These are phyloP conservation scores for Halictus rubicundus DNA, from an alignment of 1,140 invertebrate species.

Conservation along the genomic window DNA sequence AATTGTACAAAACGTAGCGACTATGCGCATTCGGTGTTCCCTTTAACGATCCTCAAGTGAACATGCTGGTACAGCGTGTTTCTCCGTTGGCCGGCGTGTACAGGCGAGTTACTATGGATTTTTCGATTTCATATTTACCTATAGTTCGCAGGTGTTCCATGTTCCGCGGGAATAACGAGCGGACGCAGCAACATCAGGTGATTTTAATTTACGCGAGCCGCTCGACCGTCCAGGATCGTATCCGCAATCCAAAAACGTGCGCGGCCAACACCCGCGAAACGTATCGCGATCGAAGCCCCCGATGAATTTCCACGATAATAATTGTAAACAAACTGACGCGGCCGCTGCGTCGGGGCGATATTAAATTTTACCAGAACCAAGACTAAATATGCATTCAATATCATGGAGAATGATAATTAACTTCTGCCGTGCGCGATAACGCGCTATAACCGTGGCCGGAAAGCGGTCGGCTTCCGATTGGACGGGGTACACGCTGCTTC, in stretches of 20 bases:
- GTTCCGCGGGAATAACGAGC: constrained; percentile 38
- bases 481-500: neutral
- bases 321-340: constrained; percentile 42
- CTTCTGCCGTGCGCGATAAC: constrained; percentile 29
- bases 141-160: constrained; percentile 41
- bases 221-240: constrained; percentile 43
- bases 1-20: too few species aligned
- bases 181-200: constrained; percentile 26
- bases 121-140: constrained; percentile 46
- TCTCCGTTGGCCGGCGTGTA: neutral
- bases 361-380: constrained; percentile 9
- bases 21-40: too few species aligned
- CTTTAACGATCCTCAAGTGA: neutral
- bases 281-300: constrained; percentile 36
- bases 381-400: neutral
- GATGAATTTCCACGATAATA: constrained; percentile 57
- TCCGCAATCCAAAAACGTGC: constrained; percentile 43
- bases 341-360: constrained; percentile 15
- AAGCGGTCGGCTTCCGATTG: constrained; percentile 7
- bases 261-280: constrained; percentile 24
- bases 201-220: constrained; percentile 54
- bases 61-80: neutral
- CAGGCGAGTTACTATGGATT: constrained; percentile 5
- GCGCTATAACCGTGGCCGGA: neutral
- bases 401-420: constrained; percentile 41